Base-by-base conservation (phyloP, 2,113 vertebrate genomes). In the Acanthochromis polyacanthus region DNA sequence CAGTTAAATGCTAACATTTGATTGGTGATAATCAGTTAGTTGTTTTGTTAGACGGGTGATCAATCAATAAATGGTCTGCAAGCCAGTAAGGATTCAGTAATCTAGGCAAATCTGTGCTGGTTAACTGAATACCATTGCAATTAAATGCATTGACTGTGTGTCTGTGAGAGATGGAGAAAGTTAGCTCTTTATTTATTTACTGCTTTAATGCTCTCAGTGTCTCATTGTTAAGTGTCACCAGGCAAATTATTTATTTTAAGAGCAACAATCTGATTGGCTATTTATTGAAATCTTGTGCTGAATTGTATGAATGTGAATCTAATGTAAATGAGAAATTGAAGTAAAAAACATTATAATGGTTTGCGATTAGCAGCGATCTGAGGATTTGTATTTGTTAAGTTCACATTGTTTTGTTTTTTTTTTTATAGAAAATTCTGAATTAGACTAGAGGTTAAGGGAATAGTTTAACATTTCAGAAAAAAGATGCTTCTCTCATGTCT, bases 251-350 rank as follows among this genome's bases (percentile, higher is more conserved):
- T 76, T 72, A 78, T 78, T 84, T 72, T 53, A 60, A 17, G 3
- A 68, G 60, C 56, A 77, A 56, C 53, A 74, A 63, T 46, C 61
- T 69, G 57, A 75, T 84, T 77, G 58, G 66, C 51, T 82, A 23
- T 87, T 87, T 81, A 81, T 87, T 71, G 14, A n/a, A 38, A 60
- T 62, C 62, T 36, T 52, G 32, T 22, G 55, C 57, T 55, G 0
- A 1, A 16, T 66, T 77, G 16, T 38, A 57, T 76, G 12, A 43
- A 64, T 52, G 60, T 38, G 7, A 61, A 20, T 78, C 56, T 75
- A 43, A 75, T 61, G 57, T 57, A 45, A 38, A 20, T 56, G n/a
- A 64, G 65, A 19, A 52, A 15, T 1, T 46, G 50, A 28, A 63
- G 9, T 22, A 50, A 40, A 45, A 69, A 22, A 50, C 8, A 51